A percentile compares a stretch with the other conserved stretches of the same genome.
Conservation (phyloP, 2,113 vertebrate genomes). For the Arvicanthis niloticus region DNA sequence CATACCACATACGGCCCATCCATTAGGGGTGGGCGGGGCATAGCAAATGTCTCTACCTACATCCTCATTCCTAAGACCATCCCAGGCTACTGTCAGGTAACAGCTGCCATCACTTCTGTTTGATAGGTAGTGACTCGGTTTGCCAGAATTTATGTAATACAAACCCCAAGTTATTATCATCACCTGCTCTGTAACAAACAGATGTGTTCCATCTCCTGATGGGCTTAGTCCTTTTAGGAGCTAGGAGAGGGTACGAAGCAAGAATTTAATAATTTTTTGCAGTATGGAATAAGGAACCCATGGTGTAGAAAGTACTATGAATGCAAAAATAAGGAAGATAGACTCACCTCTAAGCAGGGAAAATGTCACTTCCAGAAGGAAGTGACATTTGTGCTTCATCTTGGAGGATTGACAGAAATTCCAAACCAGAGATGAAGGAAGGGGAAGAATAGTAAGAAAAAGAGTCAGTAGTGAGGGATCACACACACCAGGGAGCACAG, state of each 20-base stretch:
- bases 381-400: background rate
- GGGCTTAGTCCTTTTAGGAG: background rate
- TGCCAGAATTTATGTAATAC: background rate
- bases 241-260: background rate
- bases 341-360: background rate
- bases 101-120: background rate
- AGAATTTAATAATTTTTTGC: background rate
- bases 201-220: background rate
- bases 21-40: fast-evolving
- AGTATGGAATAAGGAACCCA: background rate
- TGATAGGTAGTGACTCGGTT: background rate
- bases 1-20: fast-evolving
- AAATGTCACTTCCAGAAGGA: constrained; percentile 17
- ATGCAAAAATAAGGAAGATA: background rate
- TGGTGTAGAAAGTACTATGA: background rate
- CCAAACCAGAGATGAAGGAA: background rate
- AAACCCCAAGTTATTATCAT: background rate
- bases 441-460: too few species aligned
- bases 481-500: too few species aligned
- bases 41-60: background rate
- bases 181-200: background rate
- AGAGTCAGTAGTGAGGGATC: background rate
- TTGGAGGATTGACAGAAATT: background rate
- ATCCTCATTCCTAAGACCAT: background rate
- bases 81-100: background rate